Percentiles rank a stretch among this genome's conserved stretches.
phyloP scores from a whole-genome alignment of 2,888 invertebrate species.

The Nemapogon koenigi region DNA sequence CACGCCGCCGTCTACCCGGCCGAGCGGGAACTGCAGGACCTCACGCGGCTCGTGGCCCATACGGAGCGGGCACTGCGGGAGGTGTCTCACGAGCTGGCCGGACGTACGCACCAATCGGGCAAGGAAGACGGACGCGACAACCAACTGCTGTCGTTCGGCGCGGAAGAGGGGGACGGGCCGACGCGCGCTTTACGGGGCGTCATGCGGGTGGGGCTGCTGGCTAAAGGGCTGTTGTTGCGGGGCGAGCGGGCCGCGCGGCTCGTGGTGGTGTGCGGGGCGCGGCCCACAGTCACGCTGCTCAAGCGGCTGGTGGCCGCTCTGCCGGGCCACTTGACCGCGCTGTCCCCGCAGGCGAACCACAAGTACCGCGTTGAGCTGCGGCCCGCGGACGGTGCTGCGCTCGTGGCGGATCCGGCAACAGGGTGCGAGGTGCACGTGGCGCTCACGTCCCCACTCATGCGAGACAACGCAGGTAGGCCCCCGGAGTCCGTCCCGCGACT shows the following conservation, averaged over 20 bases:
- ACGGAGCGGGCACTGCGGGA: constrained; percentile 94
- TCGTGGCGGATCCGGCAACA: constrained; percentile 79
- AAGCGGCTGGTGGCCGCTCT: constrained; percentile 86
- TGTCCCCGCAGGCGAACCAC: constrained; percentile 36
- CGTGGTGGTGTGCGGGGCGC: constrained; percentile 93
- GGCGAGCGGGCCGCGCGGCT: constrained; percentile 91
- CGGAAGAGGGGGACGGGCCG: constrained; percentile 17
- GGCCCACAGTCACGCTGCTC: constrained; percentile 87
- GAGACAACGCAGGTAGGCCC: constrained; percentile 77
- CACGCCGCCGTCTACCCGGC: constrained; percentile 94
- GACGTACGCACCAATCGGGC: constrained; percentile 39
- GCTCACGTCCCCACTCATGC: constrained; percentile 91
- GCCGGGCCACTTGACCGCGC: constrained; percentile 76
- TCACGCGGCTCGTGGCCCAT: constrained; percentile 91
- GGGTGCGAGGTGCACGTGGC: constrained; percentile 73
- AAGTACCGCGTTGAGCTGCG: constrained; percentile 85
- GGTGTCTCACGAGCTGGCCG: constrained; percentile 89
- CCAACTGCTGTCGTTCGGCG: constrained; percentile 51
- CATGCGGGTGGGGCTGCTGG: constrained; percentile 89
- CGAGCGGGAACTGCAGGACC: constrained; percentile 86
- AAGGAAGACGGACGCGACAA: constrained; percentile 84
- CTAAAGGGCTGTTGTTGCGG: constrained; percentile 80
- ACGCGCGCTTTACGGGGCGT: constrained; percentile 92
- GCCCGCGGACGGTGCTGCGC: constrained; percentile 84
- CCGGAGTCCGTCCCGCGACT: background rate